phyloP scores from a whole-genome alignment of 2,888 invertebrate species.

The Liopterus haemorrhoidalis region DNA sequence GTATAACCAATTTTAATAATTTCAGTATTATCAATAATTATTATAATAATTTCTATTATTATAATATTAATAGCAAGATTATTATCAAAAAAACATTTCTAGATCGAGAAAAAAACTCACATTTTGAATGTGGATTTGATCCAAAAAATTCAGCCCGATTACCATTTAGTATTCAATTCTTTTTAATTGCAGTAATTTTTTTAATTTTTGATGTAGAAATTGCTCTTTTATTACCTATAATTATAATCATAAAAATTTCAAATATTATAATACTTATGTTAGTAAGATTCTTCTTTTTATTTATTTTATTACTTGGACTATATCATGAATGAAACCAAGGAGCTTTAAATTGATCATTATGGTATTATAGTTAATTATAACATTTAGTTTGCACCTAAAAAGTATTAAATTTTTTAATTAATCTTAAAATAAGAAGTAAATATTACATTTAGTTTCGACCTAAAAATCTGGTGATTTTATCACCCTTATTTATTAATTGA shows the following conservation, averaged over 20 bases:
- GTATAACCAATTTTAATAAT: too few species aligned
- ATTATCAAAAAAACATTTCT: slow-evolving; percentile 50
- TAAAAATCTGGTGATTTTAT: slow-evolving; percentile 42
- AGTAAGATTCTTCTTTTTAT: slow-evolving; percentile 43
- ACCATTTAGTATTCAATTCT: slow-evolving; percentile 56
- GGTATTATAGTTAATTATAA: slow-evolving; percentile 48
- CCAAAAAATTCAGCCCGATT: slow-evolving; percentile 45
- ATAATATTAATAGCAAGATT: slow-evolving; percentile 49
- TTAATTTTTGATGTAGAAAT: slow-evolving; percentile 66
- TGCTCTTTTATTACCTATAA: slow-evolving; percentile 54
- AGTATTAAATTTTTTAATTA: slow-evolving; percentile 42
- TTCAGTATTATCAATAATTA: slow-evolving; percentile 38
- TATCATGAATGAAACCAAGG: slow-evolving; percentile 52
- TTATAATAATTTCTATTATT: slow-evolving; percentile 45
- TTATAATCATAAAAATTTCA: slow-evolving; percentile 41
- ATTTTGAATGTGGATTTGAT: slow-evolving; percentile 57
- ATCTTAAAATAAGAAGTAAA: slow-evolving; percentile 46
- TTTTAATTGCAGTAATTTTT: slow-evolving; percentile 59
- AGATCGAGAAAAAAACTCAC: slow-evolving; percentile 55
- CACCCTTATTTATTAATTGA: slow-evolving; percentile 49
- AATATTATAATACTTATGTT: slow-evolving; percentile 36
- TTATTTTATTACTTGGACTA: slow-evolving; percentile 49
- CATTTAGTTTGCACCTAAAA: slow-evolving; percentile 50
- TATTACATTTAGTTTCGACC: slow-evolving; percentile 52
- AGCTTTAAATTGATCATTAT: slow-evolving; percentile 51